Conservation (phyloP, 2,888 invertebrate species). For the Tetanocera ferruginea region DNA sequence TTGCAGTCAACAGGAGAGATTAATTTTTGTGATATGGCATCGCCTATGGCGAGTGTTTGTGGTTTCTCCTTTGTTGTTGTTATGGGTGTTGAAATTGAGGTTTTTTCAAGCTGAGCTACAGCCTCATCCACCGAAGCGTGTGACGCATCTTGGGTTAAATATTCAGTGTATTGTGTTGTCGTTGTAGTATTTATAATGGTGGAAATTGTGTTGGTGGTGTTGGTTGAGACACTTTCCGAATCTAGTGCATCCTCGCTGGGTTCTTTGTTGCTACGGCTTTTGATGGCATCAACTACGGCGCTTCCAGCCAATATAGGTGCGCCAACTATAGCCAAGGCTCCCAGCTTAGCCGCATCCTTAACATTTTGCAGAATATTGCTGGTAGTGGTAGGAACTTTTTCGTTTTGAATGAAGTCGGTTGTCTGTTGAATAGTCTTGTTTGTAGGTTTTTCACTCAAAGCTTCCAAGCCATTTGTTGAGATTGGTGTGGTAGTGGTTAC, state of each 20-base stretch:
- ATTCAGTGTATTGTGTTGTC: not conserved
- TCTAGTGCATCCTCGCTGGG: constrained; percentile 13
- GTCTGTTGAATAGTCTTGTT: constrained; percentile 16
- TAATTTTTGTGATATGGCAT: constrained; percentile 76
- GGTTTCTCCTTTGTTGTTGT: constrained; percentile 48
- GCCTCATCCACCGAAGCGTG: not conserved
- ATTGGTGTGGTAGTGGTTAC: not conserved
- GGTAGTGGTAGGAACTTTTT: constrained; percentile 43
- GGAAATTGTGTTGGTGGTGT: not conserved
- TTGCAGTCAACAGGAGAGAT: constrained; percentile 78
- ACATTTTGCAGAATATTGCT: constrained; percentile 58
- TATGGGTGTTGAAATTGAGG: constrained; percentile 52
- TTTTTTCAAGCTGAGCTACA: constrained; percentile 29
- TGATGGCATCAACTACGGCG: constrained; percentile 86
- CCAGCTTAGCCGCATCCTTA: constrained; percentile 84
- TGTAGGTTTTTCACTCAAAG: not conserved
- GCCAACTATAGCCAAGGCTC: constrained; percentile 87
- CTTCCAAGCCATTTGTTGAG: not conserved
- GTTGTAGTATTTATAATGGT: not conserved
- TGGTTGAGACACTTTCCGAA: not conserved
- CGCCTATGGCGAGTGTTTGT: constrained; percentile 72
- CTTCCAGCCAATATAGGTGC: constrained; percentile 92
- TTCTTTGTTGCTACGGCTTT: constrained; percentile 57
- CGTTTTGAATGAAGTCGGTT: constrained; percentile 54
- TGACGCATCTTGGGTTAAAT: not conserved